Evolutionary conservation across 2,113 vertebrate species (phyloP).

Genomic region (Amia ocellicauda): DNA sequence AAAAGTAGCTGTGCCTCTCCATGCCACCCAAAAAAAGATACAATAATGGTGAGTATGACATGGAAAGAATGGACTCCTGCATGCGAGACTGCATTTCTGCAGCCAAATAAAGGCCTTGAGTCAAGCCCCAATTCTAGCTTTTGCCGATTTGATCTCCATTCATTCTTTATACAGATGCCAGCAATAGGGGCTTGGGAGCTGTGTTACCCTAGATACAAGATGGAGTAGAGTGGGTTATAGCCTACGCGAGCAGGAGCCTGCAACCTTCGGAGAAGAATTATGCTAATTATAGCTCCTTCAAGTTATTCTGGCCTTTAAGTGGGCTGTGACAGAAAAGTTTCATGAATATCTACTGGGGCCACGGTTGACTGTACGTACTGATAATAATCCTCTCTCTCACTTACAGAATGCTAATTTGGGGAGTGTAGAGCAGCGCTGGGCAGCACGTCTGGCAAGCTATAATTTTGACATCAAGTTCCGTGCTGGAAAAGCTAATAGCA

Average conservation of each 20-base stretch:
- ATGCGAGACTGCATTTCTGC: background rate
- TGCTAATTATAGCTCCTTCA: background rate
- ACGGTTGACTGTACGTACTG: background rate
- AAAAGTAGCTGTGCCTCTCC: background rate
- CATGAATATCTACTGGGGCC: background rate
- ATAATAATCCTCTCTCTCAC: background rate
- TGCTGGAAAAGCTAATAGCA: background rate
- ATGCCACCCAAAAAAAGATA: background rate
- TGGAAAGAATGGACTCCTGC: background rate
- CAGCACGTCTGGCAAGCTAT: background rate
- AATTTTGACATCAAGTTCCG: background rate
- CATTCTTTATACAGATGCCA: background rate
- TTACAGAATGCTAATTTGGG: background rate
- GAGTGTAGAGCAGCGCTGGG: background rate
- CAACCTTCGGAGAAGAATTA: background rate
- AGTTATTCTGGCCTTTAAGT: background rate
- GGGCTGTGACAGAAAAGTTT: background rate
- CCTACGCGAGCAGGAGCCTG: background rate
- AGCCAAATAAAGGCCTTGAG: background rate
- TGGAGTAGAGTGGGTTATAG: background rate
- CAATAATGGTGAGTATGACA: too few species aligned
- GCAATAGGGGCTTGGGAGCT: background rate
- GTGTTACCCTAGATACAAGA: background rate
- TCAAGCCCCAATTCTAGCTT: background rate
- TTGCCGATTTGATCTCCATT: background rate